Evolutionary conservation across 2,888 invertebrate species (phyloP), one percentile per base, ranked within the genome.

Genomic region (Cotesia congregata): DNA sequence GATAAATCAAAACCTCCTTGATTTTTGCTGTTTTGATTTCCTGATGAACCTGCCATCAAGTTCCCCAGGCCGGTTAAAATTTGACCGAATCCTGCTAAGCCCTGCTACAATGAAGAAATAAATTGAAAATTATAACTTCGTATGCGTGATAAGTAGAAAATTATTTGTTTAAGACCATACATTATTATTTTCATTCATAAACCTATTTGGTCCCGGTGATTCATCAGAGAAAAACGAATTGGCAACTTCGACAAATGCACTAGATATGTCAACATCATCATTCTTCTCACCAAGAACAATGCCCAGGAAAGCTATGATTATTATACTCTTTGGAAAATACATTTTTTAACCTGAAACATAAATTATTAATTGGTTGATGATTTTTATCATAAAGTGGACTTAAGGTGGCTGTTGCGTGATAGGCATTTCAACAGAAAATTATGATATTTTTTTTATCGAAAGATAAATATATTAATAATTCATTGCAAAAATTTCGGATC

Each of bases 161-260:
- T 15, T 62, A 17, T 62, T 62, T 17, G 6, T 6, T 62, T 7
- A 1, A 4, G 5, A 6, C 6, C 62, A 2, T 62, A 62, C 15
- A 62, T 17, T 85, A 83, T 92, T 92, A 85, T 93, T 93, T 0
- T 92, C 93, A 39, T 94, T 94, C 91, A 95, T 92, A 69, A 95
- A 91, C 41, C 91, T 92, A 60, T 65, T 74, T 12, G 64, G 30
- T 7, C 69, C 69, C 17, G 60, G 20, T 17, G 77, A 74, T 30
- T 93, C 93, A 83, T 93, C 93, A 83, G 93, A 92, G 64, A 95
- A 90, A 75, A 95, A 91, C 17, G 93, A 91, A 1, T 93, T 92
- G 0, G 95, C 95, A 77, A 94, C 91, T 81, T 95, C 94, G 81
- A 94, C 85, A 72, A 95, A 91, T 0, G 93, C 93, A 84, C 92